A percentile compares a stretch with the other conserved stretches of the same genome.
Conservation (phyloP, 1,140 invertebrate species). For the Bombus picipes region DNA sequence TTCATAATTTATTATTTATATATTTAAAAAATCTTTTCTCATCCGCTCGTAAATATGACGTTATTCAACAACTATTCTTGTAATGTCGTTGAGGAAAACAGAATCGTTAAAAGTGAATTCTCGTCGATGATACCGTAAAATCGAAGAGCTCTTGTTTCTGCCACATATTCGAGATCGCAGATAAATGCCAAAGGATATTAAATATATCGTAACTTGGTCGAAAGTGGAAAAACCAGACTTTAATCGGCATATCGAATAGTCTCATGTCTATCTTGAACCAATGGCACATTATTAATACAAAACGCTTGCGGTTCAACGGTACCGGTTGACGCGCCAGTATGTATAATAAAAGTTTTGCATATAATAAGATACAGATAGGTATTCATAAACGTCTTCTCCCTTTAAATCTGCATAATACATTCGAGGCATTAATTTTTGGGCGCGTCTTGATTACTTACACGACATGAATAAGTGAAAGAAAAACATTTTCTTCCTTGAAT, state of each 20-base stretch:
- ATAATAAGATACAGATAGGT: slow-evolving; percentile 47
- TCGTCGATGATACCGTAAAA: neutral
- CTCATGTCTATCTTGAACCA: slow-evolving; percentile 12
- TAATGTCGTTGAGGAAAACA: neutral
- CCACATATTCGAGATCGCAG: neutral
- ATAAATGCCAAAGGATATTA: neutral
- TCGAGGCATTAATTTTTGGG: slow-evolving; percentile 18
- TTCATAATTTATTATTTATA: neutral
- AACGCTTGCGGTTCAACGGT: slow-evolving; percentile 39
- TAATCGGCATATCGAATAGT: slow-evolving; percentile 20
- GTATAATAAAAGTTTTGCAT: slow-evolving; percentile 41
- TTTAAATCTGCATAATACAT: slow-evolving; percentile 47
- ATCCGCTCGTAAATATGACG: neutral
- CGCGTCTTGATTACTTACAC: neutral
- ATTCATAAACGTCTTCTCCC: slow-evolving; percentile 10
- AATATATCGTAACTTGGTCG: slow-evolving; percentile 9
- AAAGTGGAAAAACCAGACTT: slow-evolving; percentile 55
- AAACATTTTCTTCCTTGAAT: neutral
- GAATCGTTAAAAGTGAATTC: slow-evolving; percentile 6
- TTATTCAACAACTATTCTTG: neutral
- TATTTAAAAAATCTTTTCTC: neutral
- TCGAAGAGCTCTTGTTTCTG: neutral
- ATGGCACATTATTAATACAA: slow-evolving; percentile 23
- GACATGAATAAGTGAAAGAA: neutral
- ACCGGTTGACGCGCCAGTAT: slow-evolving; percentile 53